A percentile compares a stretch with the other conserved stretches of the same genome.
These are phyloP conservation scores for Trididemnum clinides DNA, from an alignment of 23 tunicate genomes.

Conservation along the genomic window DNA sequence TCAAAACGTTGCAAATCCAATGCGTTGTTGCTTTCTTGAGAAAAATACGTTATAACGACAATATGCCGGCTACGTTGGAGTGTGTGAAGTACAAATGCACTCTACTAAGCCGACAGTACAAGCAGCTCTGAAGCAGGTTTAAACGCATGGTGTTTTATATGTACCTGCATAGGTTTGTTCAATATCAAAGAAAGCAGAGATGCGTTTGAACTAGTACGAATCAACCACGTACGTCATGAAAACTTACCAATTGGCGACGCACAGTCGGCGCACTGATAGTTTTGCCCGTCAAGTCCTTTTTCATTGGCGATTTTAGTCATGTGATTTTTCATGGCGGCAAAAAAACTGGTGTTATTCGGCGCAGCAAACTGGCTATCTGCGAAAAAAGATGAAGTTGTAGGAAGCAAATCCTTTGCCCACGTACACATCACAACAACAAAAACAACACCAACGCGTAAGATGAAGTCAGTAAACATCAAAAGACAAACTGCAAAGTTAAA, in stretches of 20 bases:
- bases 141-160: background rate
- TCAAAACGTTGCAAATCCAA: no score
- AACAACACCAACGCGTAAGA: no score
- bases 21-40: no score
- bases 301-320: slow-evolving; percentile 83
- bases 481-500: no score
- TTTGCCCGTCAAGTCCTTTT: slow-evolving; percentile 79
- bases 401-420: no score
- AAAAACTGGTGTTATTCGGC: background rate
- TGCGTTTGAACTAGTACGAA: background rate
- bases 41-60: no score
- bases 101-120: no score
- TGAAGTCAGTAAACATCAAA: no score
- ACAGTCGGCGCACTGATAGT: slow-evolving; percentile 92
- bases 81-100: no score
- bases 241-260: slow-evolving; percentile 79
- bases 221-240: background rate
- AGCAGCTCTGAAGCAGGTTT: no score
- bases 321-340: slow-evolving; percentile 66
- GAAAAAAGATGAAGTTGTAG: background rate
- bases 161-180: background rate
- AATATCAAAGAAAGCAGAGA: background rate
- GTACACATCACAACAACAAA: no score
- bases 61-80: no score
- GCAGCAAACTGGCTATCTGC: background rate